Conservation (phyloP, 2,888 invertebrate genomes). For the Embidobia sp. region DNA sequence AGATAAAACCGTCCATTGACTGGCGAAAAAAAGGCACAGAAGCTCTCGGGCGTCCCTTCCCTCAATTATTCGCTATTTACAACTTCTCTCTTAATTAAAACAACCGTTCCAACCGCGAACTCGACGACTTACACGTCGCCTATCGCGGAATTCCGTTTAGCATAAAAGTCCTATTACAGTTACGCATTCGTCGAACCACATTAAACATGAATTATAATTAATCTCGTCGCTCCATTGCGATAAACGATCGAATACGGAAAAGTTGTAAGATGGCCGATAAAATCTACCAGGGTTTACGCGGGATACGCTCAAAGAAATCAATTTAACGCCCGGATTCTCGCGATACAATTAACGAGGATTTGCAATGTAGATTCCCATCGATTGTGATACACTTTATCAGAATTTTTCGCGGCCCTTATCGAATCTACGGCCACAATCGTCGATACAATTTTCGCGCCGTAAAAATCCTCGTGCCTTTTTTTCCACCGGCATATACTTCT, state of each 20-base stretch:
- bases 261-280: slow-evolving; percentile 55
- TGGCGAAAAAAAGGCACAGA: slow-evolving; percentile 8
- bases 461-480: background rate
- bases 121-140: slow-evolving; percentile 18
- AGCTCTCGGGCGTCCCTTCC: background rate
- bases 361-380: slow-evolving; percentile 59
- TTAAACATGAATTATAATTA: slow-evolving; percentile 65
- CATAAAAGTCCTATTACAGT: slow-evolving; percentile 61
- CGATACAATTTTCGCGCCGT: slow-evolving; percentile 26
- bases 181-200: slow-evolving; percentile 62
- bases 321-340: slow-evolving; percentile 52
- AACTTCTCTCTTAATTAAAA: slow-evolving; percentile 62
- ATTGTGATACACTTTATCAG: slow-evolving; percentile 37
- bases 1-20: slow-evolving; percentile 40
- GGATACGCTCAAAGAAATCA: slow-evolving; percentile 52
- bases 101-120: slow-evolving; percentile 45
- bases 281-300: slow-evolving; percentile 45
- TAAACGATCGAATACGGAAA: slow-evolving; percentile 61
- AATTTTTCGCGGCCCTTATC: slow-evolving; percentile 40
- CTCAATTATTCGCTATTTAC: slow-evolving; percentile 61
- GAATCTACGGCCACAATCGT: slow-evolving; percentile 31
- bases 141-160: slow-evolving; percentile 56
- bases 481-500: too few species aligned
- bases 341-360: slow-evolving; percentile 52
- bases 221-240: slow-evolving; percentile 50